A percentile compares a stretch with the other conserved stretches of the same genome.
Evolutionary conservation across 1,140 invertebrate species (phyloP).

Genomic region (Sipha flava): DNA sequence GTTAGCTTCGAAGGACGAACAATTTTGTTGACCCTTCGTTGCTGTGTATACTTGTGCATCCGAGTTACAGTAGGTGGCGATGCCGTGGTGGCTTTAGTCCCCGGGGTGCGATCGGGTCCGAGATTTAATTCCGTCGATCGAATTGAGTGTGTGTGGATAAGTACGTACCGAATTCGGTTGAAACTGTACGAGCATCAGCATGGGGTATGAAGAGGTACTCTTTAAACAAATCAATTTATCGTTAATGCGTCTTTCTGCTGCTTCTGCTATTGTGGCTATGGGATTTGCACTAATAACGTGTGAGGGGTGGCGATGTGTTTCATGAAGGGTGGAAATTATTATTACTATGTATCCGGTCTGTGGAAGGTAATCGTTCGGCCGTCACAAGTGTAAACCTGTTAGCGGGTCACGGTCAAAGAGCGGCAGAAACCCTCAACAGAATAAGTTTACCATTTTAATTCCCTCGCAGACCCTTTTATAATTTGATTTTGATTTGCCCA

Average conservation of each 20-base stretch:
- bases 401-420: constrained; percentile 18
- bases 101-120: constrained; percentile 22
- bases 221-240: constrained; percentile 33
- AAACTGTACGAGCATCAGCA: background rate
- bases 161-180: background rate
- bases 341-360: background rate
- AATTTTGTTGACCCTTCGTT: background rate
- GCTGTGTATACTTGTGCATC: background rate
- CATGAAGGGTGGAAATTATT: constrained; percentile 9
- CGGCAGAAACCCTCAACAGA: background rate
- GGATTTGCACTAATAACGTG: constrained; percentile 28
- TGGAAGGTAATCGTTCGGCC: constrained; percentile 21
- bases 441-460: constrained; percentile 16
- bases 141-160: background rate
- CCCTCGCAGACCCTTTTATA: background rate
- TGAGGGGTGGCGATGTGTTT: background rate
- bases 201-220: background rate
- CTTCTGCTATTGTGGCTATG: background rate
- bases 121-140: constrained; percentile 28
- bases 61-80: background rate
- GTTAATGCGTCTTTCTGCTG: constrained; percentile 21
- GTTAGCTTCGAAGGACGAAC: background rate
- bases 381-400: constrained; percentile 24
- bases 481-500: background rate
- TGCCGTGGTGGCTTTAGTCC: background rate